These are phyloP conservation scores for Achlya flavicornis DNA, from an alignment of 2,888 invertebrate species.

Conservation along the genomic window DNA sequence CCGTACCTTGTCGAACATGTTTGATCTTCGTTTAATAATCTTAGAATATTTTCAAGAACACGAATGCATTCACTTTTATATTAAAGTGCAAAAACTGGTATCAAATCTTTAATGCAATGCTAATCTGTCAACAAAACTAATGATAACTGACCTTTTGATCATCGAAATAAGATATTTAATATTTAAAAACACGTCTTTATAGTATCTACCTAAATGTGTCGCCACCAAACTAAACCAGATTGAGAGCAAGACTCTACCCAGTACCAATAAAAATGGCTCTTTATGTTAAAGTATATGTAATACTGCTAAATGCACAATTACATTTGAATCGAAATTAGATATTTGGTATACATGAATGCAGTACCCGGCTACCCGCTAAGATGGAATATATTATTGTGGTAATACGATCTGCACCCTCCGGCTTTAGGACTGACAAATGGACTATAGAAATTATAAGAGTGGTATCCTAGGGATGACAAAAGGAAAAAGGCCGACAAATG, in stretches of 20 bases:
- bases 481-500: no score
- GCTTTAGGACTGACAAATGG: no score
- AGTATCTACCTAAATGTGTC: not conserved
- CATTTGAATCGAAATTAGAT: conserved; percentile 2
- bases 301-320: not conserved
- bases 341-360: not conserved
- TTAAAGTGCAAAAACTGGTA: conserved; percentile 65
- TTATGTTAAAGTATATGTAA: not conserved
- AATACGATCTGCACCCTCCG: not conserved
- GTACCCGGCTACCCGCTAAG: not conserved
- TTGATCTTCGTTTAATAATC: conserved; percentile 50
- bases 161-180: conserved; percentile 32
- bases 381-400: not conserved
- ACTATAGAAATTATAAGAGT: no score
- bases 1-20: conserved; percentile 71
- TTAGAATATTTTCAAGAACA: conserved; percentile 63
- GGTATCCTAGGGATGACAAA: no score
- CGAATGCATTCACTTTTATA: conserved; percentile 71
- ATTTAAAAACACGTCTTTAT: no score
- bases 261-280: not conserved
- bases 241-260: not conserved
- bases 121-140: conserved; percentile 34
- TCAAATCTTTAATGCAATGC: conserved; percentile 55
- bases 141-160: conserved; percentile 42
- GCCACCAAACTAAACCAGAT: not conserved